Evolutionary conservation across 2,113 vertebrate species (phyloP), one percentile per base, ranked within the genome.

Genomic region (Lophura nycthemera): DNA sequence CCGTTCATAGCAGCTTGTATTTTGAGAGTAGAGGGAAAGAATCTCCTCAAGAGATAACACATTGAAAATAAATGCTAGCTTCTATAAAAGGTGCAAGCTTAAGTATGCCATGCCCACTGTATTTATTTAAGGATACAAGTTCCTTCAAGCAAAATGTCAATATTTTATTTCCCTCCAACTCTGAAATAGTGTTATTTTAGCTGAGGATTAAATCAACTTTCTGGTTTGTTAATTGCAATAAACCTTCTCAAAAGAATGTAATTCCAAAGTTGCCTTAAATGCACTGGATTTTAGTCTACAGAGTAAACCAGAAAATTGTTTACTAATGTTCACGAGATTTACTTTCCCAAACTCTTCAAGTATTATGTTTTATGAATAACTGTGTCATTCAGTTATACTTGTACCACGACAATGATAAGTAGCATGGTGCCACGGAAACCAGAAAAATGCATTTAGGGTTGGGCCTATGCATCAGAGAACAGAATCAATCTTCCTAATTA

Each of bases 401-500:
- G 89, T 91, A 75, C 92, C 93, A 90, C 74, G 98, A 98, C 96
- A 96, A 97, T 96, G 96, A 98, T 98, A 98, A 98, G 97, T 97
- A 98, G 96, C 96, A 94, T 97, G 96, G 97, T 97, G 97, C 97
- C 97, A 97, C 97, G 97, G 98, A 98, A 98, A 98, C 97, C 94
- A 92, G 98, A 98, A 98, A 98, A 98, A 99, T 98, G 97, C 98
- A 97, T 97, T 97, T 98, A 96, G 97, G 97, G 97, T 88, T 97
- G 98, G 97, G 98, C 98, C 98, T 98, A 97, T 98, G 98, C 98
- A 98, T 98, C 97, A 96, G 89, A 98, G 98, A 98, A 98, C 97
- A 99, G 98, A 99, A 98, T 99, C 98, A 98, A 99, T 99, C 98
- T 98, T 98, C 98, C 98, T 99, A 99, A 99, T 99, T 99, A 99